Conservation (phyloP, 2,113 vertebrate genomes). For the Craseonycteris thonglongyai region DNA sequence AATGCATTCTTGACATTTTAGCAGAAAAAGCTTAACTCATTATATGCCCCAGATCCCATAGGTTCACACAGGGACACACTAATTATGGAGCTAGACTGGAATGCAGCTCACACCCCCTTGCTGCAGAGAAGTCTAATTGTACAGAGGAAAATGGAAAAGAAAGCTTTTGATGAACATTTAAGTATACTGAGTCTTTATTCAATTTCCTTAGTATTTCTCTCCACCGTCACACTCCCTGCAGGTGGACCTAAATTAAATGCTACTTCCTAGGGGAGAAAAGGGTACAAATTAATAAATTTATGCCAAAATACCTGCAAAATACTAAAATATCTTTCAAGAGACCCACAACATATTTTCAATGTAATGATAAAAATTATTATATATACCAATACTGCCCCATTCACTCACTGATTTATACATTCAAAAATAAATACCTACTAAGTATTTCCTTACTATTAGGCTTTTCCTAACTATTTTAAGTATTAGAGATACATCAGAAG, state of each 20-base stretch:
- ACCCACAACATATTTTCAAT: not conserved
- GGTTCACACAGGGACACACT: not conserved
- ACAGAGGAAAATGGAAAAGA: slow-evolving; percentile 10
- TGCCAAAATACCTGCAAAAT: not conserved
- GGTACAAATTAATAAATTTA: not conserved
- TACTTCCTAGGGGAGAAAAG: not conserved
- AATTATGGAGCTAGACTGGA: not conserved
- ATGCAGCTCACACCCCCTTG: not conserved
- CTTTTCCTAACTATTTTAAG: not conserved
- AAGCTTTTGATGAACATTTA: slow-evolving; percentile 1
- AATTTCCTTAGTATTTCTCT: slow-evolving; percentile 16
- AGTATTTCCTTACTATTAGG: not conserved
- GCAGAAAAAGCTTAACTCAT: slow-evolving; percentile 42
- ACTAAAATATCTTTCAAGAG: not conserved
- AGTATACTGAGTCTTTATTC: not conserved
- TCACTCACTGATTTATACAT: not conserved
- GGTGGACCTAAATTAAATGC: not conserved
- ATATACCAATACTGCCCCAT: not conserved
- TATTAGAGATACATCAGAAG: not conserved
- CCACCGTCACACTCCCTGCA: not conserved
- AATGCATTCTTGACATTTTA: slow-evolving; percentile 51
- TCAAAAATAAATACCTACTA: slow-evolving; percentile 12
- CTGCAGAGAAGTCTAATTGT: slow-evolving; percentile 20
- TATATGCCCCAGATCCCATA: slow-evolving; percentile 24
- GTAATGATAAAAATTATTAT: not conserved